Conservation (phyloP, 2,797 vertebrate species). For the Phataginus tricuspis region DNA sequence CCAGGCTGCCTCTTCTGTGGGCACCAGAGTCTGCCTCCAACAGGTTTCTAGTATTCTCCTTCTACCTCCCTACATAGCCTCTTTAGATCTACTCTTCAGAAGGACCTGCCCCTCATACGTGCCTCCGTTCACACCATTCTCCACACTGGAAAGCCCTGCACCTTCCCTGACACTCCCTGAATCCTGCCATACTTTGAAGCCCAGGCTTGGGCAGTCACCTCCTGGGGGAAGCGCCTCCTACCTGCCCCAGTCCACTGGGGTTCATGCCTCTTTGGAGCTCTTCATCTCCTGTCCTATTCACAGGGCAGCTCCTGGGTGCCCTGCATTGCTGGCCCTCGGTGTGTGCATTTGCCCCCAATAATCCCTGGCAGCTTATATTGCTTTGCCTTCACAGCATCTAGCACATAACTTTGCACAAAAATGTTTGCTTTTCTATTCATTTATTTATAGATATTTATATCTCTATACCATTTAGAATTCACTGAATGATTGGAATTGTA, state of each 20-base stretch:
- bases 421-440: constrained; percentile 10
- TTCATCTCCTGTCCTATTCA: background rate
- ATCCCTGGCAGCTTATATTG: background rate
- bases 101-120: background rate
- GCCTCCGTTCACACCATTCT: background rate
- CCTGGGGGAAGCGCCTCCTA: background rate
- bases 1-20: background rate
- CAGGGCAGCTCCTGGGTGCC: background rate
- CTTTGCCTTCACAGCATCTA: background rate
- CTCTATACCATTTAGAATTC: background rate
- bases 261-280: background rate
- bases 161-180: background rate
- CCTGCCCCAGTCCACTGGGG: background rate
- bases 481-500: constrained; percentile 20
- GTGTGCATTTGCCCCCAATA: background rate
- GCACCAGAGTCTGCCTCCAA: background rate
- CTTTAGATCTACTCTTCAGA: background rate
- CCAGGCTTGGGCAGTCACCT: background rate
- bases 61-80: background rate
- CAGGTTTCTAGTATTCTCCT: background rate
- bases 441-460: constrained; percentile 43
- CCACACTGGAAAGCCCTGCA: background rate
- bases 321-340: background rate
- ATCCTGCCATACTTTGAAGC: background rate
- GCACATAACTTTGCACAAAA: background rate